Evolutionary conservation across 2,113 vertebrate species (phyloP).

Genomic region (Bolborhynchus lineola): DNA sequence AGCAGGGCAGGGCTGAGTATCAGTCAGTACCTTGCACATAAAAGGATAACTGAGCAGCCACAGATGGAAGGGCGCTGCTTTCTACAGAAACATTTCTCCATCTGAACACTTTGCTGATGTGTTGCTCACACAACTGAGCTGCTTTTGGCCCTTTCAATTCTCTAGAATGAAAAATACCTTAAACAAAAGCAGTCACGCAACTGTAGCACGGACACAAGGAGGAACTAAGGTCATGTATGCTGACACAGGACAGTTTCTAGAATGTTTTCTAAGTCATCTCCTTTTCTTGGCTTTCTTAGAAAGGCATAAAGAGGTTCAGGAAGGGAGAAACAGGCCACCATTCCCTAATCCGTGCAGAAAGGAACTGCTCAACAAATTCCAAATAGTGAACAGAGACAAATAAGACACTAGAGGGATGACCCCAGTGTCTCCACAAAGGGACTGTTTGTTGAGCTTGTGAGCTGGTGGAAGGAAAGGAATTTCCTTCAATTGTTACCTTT

Average conservation of each 20-base stretch:
- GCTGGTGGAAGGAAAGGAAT: constrained; percentile 7
- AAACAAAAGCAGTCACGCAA: background rate
- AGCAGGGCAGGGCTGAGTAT: background rate
- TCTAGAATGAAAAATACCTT: background rate
- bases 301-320: background rate
- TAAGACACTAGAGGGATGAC: background rate
- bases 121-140: background rate
- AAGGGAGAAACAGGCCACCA: background rate
- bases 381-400: background rate
- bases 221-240: background rate
- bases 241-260: background rate
- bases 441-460: constrained; percentile 33
- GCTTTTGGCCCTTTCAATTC: background rate
- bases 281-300: background rate
- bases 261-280: background rate
- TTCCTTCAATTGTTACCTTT: constrained; percentile 64
- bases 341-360: background rate
- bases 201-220: background rate
- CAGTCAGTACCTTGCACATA: background rate
- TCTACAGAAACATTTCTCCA: background rate
- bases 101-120: background rate
- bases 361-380: background rate
- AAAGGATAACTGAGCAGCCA: background rate
- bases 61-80: background rate
- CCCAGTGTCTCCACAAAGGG: background rate